Base-by-base conservation (phyloP, 1,140 invertebrate genomes). In the Camponotus pennsylvanicus region DNA sequence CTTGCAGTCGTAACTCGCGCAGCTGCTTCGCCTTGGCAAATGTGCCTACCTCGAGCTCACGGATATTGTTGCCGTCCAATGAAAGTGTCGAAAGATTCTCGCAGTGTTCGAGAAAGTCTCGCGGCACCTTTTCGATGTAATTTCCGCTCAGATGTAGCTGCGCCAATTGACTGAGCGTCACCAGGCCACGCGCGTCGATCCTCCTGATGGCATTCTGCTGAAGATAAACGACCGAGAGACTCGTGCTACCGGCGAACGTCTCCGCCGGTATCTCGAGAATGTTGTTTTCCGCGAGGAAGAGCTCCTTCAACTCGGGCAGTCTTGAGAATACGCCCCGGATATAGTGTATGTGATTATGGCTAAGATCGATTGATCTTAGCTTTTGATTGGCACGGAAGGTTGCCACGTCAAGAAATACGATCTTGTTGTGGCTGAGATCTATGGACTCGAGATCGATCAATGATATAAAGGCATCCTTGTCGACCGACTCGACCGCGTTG, bases 241-340 rank as follows among this genome's bases (percentile, higher is more conserved):
- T 96, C 0, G 95, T 93, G 1, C 97, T 98, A 80, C 98, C 98
- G 3, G 96, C 96, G 93, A 99, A 99, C 37, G 98, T 97, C 86
- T 98, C 97, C 7, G 96, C 96, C 0, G 97, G 97, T 89, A 99
- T 96, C 93, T 98, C 97, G 7, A 98, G 94, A 69, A 99, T 98
- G 93, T 99, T 98, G 93, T 99, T 99, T 93, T 98, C 98, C 0
- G 97, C 97, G 7, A 99, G 95, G 93, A 98, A 98, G 34, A 99
- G 94, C 92, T 98, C 97, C 42, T 97, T 96, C n/a, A 99, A 95
- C 83, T 98, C 97, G 0, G 97, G 97, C 73, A 99, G 94, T 92
- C 97, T 97, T 18, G 97, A 96, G 92, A 99, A 98, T 6, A 98
- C 96, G 0, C 97, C 97, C 40, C 96, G 96, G 0, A 99, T 97